Conservation (phyloP, 2,797 vertebrate genomes). For the Acipenser oxyrinchus region DNA sequence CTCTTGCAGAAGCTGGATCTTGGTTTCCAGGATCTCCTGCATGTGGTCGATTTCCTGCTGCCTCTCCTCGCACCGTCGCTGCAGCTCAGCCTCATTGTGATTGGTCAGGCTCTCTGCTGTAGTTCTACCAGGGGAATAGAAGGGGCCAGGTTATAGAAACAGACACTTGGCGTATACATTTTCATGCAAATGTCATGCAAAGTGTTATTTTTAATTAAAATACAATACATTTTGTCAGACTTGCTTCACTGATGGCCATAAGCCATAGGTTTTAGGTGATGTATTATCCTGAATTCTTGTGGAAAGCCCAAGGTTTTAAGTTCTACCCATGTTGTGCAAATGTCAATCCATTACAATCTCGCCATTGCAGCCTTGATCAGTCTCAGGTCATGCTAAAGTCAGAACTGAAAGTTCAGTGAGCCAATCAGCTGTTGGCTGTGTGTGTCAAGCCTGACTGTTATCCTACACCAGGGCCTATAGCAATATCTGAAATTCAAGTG, state of each 20-base stretch:
- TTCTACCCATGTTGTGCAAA: not conserved
- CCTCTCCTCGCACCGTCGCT: slow-evolving; percentile 56
- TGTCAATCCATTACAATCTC: not conserved
- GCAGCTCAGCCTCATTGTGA: slow-evolving; percentile 67
- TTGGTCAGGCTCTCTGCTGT: slow-evolving; percentile 56
- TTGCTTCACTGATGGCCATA: too few relatives aligned
- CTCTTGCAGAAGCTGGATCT: slow-evolving; percentile 78
- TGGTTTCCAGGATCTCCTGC: slow-evolving; percentile 69
- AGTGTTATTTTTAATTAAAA: too few relatives aligned
- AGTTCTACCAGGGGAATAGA: slow-evolving; percentile 41
- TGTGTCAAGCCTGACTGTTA: too few relatives aligned
- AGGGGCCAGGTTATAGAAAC: not conserved
- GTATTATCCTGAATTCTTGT: too few relatives aligned
- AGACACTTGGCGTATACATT: too few relatives aligned
- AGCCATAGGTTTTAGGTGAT: too few relatives aligned
- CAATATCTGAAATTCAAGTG: too few relatives aligned
- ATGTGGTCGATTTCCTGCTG: slow-evolving; percentile 71
- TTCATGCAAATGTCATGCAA: too few relatives aligned
- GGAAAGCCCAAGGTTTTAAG: too few relatives aligned
- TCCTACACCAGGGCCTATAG: too few relatives aligned
- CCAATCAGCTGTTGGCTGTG: too few relatives aligned
- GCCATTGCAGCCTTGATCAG: not conserved
- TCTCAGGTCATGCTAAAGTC: not conserved
- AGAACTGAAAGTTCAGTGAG: slow-evolving; percentile 14
- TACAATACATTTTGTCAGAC: too few relatives aligned